phyloP scores from a whole-genome alignment of 2,113 vertebrate species.

The Pseudonaja textilis region DNA sequence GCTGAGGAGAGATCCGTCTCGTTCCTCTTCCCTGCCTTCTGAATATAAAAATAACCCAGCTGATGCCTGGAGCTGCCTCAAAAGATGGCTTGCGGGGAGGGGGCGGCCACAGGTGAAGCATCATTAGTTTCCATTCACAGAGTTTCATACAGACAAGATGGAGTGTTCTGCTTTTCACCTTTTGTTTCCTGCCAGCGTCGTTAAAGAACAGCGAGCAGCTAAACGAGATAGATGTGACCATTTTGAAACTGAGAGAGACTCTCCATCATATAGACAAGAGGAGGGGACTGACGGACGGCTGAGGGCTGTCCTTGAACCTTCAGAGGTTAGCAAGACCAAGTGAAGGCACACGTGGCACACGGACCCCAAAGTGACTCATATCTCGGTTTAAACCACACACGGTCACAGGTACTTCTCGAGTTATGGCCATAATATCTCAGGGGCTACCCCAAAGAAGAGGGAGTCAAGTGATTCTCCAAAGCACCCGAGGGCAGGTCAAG shows the following conservation, averaged over 20 bases:
- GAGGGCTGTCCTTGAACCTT: background rate
- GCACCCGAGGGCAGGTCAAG: too few relatives aligned
- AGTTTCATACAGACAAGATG: background rate
- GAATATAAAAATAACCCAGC: slow-evolving; percentile 3
- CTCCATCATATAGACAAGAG: background rate
- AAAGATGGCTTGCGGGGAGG: background rate
- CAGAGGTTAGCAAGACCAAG: background rate
- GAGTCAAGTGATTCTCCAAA: too few relatives aligned
- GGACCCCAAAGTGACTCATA: background rate
- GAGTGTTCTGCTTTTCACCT: background rate
- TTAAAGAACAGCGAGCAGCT: background rate
- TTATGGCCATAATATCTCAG: too few relatives aligned
- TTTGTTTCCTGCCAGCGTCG: background rate
- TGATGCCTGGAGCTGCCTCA: background rate
- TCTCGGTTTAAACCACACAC: background rate
- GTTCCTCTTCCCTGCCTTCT: background rate
- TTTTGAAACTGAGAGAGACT: too few relatives aligned
- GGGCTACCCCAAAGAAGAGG: too few relatives aligned
- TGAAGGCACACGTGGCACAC: background rate
- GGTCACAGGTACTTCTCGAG: background rate
- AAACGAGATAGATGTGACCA: background rate
- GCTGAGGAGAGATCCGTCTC: background rate
- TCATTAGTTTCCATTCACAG: slow-evolving; percentile 7
- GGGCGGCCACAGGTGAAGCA: background rate
- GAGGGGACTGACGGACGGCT: background rate